Percentiles rank a stretch among this genome's conserved stretches.
Conservation (phyloP, 2,113 vertebrate genomes). For the Drymodes brunneopygia region DNA sequence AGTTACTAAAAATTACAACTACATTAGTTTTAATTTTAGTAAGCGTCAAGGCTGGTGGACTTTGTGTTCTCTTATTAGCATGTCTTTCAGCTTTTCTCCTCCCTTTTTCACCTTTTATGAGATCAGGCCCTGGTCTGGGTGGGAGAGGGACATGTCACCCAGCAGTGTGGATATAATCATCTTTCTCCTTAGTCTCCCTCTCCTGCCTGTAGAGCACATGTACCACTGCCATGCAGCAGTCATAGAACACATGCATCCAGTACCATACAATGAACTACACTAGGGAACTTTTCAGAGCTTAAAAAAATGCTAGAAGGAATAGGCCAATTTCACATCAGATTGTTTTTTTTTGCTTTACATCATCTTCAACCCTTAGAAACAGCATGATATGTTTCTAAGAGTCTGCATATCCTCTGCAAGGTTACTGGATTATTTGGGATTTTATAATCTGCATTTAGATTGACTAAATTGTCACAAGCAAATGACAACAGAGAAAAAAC, state of each 20-base stretch:
- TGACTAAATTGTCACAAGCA: not conserved
- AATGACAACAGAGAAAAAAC: not conserved
- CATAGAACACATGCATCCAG: not conserved
- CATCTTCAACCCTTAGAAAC: not conserved
- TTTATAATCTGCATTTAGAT: not conserved
- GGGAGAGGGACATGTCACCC: not conserved
- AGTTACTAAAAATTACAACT: not conserved
- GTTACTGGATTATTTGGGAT: not conserved
- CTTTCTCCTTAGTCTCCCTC: not conserved
- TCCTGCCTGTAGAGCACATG: not conserved
- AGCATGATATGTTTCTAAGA: not conserved
- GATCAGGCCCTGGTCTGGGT: not conserved
- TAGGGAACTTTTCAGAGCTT: not conserved
- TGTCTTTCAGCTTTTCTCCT: not conserved
- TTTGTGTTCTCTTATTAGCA: not conserved
- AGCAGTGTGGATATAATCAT: not conserved
- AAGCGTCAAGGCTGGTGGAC: fast-evolving
- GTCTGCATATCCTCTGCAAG: not conserved
- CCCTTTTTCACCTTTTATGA: not conserved
- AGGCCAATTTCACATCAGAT: not conserved
- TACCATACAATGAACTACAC: not conserved
- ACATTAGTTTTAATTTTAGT: not conserved
- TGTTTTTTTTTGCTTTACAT: not conserved
- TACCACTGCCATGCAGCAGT: not conserved
- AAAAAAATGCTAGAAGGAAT: not conserved